Evolutionary conservation across 2,888 invertebrate genomes (phyloP), one percentile per base, ranked within the genome.

Genomic region (Drosophila pegasa): DNA sequence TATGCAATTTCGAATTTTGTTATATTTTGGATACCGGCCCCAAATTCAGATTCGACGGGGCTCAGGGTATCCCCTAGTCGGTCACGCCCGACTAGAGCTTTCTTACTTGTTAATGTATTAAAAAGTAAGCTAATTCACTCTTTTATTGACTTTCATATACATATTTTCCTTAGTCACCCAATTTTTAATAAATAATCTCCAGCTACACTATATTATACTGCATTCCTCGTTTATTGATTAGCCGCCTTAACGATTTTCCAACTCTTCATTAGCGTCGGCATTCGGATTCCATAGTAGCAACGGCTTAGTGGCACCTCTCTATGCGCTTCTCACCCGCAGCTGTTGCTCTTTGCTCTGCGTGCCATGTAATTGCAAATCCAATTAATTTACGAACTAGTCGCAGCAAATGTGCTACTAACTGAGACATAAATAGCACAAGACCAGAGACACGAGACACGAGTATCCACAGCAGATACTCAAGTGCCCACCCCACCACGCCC

Each of bases 311-410:
- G 40, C 51, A 58, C 55, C 66, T 69, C 16, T 65, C 68, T 73
- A 58, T 67, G 71, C 62, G 54, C 41, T 60, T 62, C 71, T 63
- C 57, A 48, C 29, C 33, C 54, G 47, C 51, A 40, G 40, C 35
- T 66, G 67, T 41, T n/a, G 45, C 50, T 47, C 7, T 3, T 40
- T 35, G 6, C 22, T 33, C 33, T 60, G 51, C 59, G 22, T 64
- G 85, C 71, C 77, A 77, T 72, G 76, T 86, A 89, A 89, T 86
- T 89, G 89, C 81, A 88, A 89, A 88, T 88, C 87, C 89, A 88
- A 88, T 88, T 88, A 89, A 86, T 88, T 88, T 73, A 83, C 85
- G 56, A 79, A 87, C 87, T 84, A 87, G 78, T 83, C 79, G 62
- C 71, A 72, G 72, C 85, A 79, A 86, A 88, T 88, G 85, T 79